Conservation (phyloP, 2,113 vertebrate species). For the Nothoprocta pentlandii region DNA sequence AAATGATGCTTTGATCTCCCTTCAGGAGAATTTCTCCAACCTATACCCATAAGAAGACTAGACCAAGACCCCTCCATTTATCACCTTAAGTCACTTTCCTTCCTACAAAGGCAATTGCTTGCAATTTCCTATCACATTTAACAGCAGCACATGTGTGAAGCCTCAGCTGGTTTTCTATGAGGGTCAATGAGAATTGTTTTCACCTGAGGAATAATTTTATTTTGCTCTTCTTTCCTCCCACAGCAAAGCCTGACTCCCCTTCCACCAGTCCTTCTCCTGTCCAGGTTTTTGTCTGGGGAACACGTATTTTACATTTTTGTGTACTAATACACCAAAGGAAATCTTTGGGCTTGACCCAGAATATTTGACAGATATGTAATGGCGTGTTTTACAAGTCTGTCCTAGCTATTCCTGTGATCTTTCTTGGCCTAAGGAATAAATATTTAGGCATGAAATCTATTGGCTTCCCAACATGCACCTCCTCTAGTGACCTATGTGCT, state of each 20-base stretch:
- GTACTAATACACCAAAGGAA: background rate
- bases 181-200: background rate
- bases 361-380: background rate
- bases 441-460: background rate
- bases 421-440: slow-evolving; percentile 13
- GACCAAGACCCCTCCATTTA: background rate
- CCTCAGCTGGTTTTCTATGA: background rate
- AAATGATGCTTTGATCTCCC: background rate
- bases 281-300: accelerated
- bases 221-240: background rate
- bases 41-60: background rate
- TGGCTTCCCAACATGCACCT: background rate
- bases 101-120: background rate
- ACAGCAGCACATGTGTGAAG: background rate
- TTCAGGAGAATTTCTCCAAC: background rate
- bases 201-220: background rate
- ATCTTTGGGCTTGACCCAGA: background rate
- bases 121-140: background rate
- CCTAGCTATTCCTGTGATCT: background rate
- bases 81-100: background rate
- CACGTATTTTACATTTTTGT: background rate
- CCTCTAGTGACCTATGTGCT: background rate
- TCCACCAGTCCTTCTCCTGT: background rate
- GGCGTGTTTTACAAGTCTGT: background rate
- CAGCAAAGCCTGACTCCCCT: background rate